These are phyloP conservation scores for Ceyx margarethae DNA, from an alignment of 2,113 vertebrate genomes.

Conservation along the genomic window DNA sequence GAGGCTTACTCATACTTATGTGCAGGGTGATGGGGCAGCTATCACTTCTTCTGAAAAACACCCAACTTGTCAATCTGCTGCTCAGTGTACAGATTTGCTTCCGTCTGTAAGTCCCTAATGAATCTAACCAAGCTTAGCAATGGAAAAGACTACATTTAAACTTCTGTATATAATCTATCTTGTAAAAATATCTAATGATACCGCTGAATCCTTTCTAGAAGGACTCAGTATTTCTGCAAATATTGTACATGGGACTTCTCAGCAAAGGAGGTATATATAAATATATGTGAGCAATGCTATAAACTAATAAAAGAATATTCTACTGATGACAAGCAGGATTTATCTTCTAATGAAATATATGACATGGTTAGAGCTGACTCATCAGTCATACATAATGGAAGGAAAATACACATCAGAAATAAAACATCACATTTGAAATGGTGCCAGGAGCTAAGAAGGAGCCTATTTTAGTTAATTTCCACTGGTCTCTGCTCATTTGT, in stretches of 20 bases:
- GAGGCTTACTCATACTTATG: not conserved
- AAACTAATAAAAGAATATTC: not conserved
- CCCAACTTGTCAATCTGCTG: rapidly evolving
- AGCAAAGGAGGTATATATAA: not conserved
- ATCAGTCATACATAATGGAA: not conserved
- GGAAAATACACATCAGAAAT: not conserved
- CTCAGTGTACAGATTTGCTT: not conserved
- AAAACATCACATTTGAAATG: not conserved
- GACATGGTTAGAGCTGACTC: not conserved
- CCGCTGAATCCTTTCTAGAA: not conserved
- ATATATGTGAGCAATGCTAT: not conserved
- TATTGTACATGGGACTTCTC: not conserved
- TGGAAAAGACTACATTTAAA: not conserved
- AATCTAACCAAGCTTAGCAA: not conserved
- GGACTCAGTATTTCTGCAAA: not conserved
- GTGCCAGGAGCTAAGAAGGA: not conserved
- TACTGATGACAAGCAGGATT: not conserved
- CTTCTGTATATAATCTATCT: not conserved
- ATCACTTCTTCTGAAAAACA: not conserved
- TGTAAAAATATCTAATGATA: not conserved
- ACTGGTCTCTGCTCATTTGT: not conserved
- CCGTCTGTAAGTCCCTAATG: not conserved
- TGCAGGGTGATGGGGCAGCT: not conserved
- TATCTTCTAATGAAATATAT: not conserved
- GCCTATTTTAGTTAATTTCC: not conserved